A percentile compares a stretch with the other conserved stretches of the same genome.
Evolutionary conservation across 2,113 vertebrate species (phyloP).

Genomic region (Empidonax alnorum): DNA sequence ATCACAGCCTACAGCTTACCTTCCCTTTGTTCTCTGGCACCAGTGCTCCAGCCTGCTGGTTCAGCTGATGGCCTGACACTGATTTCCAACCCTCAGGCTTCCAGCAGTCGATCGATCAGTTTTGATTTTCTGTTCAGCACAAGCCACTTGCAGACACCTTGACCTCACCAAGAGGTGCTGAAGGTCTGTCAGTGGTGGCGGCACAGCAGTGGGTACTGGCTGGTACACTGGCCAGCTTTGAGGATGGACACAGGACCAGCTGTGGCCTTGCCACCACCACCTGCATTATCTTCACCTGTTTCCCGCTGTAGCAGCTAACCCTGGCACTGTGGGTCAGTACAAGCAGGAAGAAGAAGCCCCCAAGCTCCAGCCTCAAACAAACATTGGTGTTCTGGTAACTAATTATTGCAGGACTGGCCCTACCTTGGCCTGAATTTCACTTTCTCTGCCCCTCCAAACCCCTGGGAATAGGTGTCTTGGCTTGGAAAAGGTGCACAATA

Average conservation of each 20-base stretch:
- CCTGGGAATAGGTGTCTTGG: background rate
- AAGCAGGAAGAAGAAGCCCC: background rate
- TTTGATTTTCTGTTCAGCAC: background rate
- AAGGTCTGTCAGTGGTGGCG: background rate
- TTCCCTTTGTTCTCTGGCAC: background rate
- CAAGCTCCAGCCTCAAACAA: background rate
- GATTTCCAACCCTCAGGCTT: background rate
- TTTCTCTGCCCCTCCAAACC: background rate
- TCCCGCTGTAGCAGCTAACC: background rate
- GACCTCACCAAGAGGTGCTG: background rate
- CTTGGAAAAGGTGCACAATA: background rate
- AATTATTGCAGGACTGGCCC: background rate
- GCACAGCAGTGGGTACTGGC: background rate
- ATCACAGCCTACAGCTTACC: background rate
- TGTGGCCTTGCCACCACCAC: background rate
- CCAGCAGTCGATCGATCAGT: background rate
- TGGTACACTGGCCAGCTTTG: background rate
- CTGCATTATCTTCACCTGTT: background rate
- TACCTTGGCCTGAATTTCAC: background rate
- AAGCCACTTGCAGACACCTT: background rate
- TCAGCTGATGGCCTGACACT: background rate
- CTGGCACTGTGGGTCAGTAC: fast-evolving
- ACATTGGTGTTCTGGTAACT: background rate
- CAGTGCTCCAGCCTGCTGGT: background rate
- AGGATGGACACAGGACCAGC: background rate